Evolutionary conservation across 2,888 invertebrate species (phyloP).

Genomic region (Prenolepis imparis): DNA sequence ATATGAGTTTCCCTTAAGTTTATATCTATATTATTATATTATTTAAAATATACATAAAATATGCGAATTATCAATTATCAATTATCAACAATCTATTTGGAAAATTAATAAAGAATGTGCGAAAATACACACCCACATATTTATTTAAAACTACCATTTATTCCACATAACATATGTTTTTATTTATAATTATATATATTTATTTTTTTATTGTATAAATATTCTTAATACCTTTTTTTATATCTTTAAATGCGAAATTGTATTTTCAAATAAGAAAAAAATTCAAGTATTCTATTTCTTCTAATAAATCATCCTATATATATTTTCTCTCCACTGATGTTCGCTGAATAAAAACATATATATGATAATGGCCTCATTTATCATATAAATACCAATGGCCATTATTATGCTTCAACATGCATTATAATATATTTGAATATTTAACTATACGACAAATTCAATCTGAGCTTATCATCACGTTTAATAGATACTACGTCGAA

Average conservation of each 20-base stretch:
- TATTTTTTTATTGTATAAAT: background rate
- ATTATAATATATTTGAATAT: background rate
- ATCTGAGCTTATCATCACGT: background rate
- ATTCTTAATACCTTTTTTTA: background rate
- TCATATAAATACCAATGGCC: background rate
- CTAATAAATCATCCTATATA: background rate
- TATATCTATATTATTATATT: background rate
- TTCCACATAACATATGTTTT: background rate
- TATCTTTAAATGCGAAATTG: background rate
- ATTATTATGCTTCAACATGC: background rate
- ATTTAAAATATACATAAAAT: background rate
- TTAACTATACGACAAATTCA: slow-evolving; percentile 14
- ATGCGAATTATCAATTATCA: background rate
- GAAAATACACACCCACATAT: background rate
- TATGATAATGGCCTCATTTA: background rate
- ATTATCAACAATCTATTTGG: background rate
- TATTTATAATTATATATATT: background rate
- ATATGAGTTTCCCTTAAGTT: background rate
- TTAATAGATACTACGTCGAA: background rate
- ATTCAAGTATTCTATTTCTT: background rate
- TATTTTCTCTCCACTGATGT: background rate
- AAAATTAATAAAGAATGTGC: background rate
- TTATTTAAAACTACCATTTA: background rate
- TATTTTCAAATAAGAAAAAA: background rate
- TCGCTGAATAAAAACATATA: background rate